Evolutionary conservation across 2,113 vertebrate species (phyloP).

Genomic region (Protomyctophum bolini): DNA sequence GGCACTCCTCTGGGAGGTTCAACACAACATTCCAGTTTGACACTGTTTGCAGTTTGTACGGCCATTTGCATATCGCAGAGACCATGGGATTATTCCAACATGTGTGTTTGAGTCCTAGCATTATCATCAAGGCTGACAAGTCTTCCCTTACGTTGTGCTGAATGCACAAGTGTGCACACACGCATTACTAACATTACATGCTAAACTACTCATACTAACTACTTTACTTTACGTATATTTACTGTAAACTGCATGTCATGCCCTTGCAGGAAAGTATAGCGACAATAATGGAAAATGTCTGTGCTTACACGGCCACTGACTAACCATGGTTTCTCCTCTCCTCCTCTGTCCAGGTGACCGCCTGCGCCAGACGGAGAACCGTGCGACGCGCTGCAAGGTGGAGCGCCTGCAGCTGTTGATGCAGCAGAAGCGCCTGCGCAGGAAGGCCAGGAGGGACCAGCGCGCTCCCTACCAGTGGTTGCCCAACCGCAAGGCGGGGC

Average conservation of each 20-base stretch:
- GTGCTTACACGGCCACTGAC: background rate
- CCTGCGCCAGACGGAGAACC: constrained; percentile 94
- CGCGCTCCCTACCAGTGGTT: constrained; percentile 93
- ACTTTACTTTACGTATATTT: background rate
- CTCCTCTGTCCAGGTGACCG: constrained; percentile 83
- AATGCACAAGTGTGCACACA: constrained; percentile 16
- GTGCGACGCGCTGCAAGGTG: constrained; percentile 95
- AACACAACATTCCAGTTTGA: constrained; percentile 34
- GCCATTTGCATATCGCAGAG: constrained; percentile 13
- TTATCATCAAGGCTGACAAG: constrained; percentile 35
- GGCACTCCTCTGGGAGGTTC: constrained; percentile 30
- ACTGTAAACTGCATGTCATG: background rate
- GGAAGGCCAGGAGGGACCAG: constrained; percentile 92
- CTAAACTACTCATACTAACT: background rate
- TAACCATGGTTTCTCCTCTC: background rate
- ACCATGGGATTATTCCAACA: constrained; percentile 19
- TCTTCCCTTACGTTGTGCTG: constrained; percentile 28
- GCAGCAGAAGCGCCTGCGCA: constrained; percentile 93
- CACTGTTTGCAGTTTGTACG: constrained; percentile 15
- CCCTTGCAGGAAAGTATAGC: background rate
- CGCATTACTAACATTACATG: background rate
- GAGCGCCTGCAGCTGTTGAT: constrained; percentile 94
- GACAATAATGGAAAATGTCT: background rate
- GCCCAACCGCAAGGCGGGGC: constrained; percentile 90
- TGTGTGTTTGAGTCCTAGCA: constrained; percentile 16